These are phyloP conservation scores for Chiloscyllium plagiosum DNA, from an alignment of 2,113 vertebrate species.

Conservation along the genomic window DNA sequence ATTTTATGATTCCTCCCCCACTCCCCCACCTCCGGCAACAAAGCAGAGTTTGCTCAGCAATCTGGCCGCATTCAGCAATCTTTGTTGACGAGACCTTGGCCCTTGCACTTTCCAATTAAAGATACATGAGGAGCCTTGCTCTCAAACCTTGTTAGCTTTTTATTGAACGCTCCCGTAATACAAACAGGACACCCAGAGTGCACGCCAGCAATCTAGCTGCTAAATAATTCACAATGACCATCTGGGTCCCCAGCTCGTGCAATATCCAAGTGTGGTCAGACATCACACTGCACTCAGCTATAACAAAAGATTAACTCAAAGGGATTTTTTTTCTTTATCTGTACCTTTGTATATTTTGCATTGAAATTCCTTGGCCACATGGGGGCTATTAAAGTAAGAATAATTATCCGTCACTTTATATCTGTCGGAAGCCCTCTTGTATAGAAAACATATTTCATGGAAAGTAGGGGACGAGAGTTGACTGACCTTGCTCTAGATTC, in stretches of 20 bases:
- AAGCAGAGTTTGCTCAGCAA: background rate
- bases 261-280: background rate
- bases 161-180: conserved; percentile 29
- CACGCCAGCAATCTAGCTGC: background rate
- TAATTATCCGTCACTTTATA: conserved; percentile 15
- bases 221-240: conserved; percentile 34
- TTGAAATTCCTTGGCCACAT: background rate
- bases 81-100: conserved; percentile 5
- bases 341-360: background rate
- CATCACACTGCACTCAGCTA: background rate
- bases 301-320: background rate
- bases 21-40: too few relatives aligned
- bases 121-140: conserved; percentile 31
- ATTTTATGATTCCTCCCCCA: background rate
- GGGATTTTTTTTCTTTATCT: background rate
- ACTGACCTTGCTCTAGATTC: background rate
- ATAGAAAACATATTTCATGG: background rate
- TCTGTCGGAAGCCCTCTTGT: background rate
- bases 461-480: background rate
- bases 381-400: conserved; percentile 20
- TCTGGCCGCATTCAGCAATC: background rate
- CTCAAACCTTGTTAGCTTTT: conserved; percentile 30
- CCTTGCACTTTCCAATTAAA: conserved; percentile 32
- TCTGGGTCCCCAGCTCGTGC: conserved; percentile 11
- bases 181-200: conserved; percentile 28